Conservation (phyloP, 2,797 vertebrate species). For the Spinus pinus region DNA sequence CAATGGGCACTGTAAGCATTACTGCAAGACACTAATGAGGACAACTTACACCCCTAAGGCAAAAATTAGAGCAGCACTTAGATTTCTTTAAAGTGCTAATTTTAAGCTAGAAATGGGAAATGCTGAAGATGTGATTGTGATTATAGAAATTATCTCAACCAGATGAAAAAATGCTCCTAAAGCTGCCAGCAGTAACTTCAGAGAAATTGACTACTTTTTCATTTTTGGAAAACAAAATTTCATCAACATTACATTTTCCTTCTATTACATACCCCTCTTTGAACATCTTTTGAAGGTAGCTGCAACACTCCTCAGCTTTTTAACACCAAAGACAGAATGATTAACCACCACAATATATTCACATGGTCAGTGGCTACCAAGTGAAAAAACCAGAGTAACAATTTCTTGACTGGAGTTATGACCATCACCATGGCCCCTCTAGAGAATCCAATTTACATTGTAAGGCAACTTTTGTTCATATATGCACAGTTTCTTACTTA, state of each 20-base stretch:
- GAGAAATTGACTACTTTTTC: neutral
- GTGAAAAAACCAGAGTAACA: neutral
- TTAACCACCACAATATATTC: neutral
- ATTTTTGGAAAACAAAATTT: neutral
- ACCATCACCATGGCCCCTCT: fast-evolving
- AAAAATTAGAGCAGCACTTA: neutral
- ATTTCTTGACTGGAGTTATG: neutral
- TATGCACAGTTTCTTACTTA: neutral
- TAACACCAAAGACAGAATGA: neutral
- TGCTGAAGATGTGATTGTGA: neutral
- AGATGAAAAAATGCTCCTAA: neutral
- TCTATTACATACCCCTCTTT: neutral
- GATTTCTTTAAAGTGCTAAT: neutral
- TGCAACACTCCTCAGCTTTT: neutral
- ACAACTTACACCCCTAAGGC: neutral
- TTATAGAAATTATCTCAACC: neutral
- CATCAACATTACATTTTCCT: neutral
- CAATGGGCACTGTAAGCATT: neutral
- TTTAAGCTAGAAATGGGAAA: neutral
- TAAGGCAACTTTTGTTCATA: neutral
- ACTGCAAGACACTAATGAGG: neutral
- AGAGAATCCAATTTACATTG: neutral
- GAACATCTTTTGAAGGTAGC: neutral
- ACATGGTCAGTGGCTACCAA: neutral
- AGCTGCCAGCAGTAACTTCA: neutral